Evolutionary conservation across 2,888 invertebrate species (phyloP), one percentile per base, ranked within the genome.

Genomic region (Bugula neritina): DNA sequence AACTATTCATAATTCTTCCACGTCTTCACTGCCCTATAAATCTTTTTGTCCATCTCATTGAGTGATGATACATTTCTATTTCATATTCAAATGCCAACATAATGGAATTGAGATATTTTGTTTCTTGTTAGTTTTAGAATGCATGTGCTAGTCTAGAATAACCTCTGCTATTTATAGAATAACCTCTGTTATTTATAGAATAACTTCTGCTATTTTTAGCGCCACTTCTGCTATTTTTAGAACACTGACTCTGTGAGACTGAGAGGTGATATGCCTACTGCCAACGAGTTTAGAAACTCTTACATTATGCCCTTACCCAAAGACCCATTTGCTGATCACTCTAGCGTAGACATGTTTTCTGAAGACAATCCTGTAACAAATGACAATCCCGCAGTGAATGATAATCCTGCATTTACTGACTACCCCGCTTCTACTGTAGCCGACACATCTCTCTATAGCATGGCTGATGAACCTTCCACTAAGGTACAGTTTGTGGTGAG

Each of bases 231-330:
- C 43, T 43, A 43, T 43, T 43, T 43, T 17, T 43, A 43, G 43
- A 43, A 43, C 17, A 17, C 5, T 43, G 17, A 17, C 10, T 43
- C 43, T 43, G 43, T 17, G 17, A 5, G 5, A 17, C 17, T 43
- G 43, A 43, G 43, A 43, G 43, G 43, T 43, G 43, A 43, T 43
- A 5, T 43, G 10, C 5, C 43, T 17, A 10, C 43, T 5, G 17
- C 63, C 31, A 27, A 2, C 5, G 63, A 27, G n/a, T 63, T 63
- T n/a, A 63, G 63, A 63, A 63, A 63, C n/a, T 63, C 63, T 13
- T 63, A 31, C 27, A 34, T 31, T 3, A 27, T 63, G 31, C n/a
- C 63, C 2, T n/a, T 63, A 5, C 63, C 63, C 13, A n/a, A 63
- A 13, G 63, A 63, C 31, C 63, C 63, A 5, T 63, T 63, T 63